phyloP scores from a whole-genome alignment of 2,888 invertebrate genomes.

The Drosophila austrosaltans region DNA sequence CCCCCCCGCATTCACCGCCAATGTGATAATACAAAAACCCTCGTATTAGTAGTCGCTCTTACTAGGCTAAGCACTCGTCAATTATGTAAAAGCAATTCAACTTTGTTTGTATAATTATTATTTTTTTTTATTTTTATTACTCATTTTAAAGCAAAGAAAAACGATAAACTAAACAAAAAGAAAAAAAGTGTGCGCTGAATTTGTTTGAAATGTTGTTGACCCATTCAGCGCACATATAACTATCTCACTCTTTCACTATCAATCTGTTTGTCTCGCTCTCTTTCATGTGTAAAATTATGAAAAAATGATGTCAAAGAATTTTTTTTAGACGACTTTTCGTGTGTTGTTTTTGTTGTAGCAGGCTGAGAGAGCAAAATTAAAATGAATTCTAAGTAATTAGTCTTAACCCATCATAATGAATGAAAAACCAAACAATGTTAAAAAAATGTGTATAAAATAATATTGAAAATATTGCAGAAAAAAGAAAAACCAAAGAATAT shows the following conservation, averaged over 20 bases:
- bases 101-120: conserved; percentile 40
- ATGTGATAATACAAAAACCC: not conserved
- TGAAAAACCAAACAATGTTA: conserved; percentile 47
- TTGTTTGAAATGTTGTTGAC: not conserved
- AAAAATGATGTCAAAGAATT: conserved; percentile 39
- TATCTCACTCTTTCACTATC: conserved; percentile 28
- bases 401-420: conserved; percentile 23
- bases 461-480: not conserved
- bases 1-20: not conserved
- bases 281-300: conserved; percentile 49
- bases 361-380: not conserved
- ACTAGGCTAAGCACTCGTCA: conserved; percentile 67
- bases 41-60: conserved; percentile 48
- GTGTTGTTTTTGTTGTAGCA: conserved; percentile 21
- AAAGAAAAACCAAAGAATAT: not conserved
- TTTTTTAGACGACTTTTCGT: conserved; percentile 49
- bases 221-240: conserved; percentile 29
- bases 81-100: conserved; percentile 57
- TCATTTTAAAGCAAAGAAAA: conserved; percentile 1
- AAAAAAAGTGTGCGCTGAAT: conserved; percentile 20
- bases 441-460: conserved; percentile 17
- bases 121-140: conserved; percentile 11
- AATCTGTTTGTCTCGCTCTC: conserved; percentile 13
- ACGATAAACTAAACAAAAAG: not conserved
- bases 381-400: conserved; percentile 36